Percentiles rank a stretch among this genome's conserved stretches.
Conservation (phyloP, 1,140 invertebrate genomes). For the Mercenaria mercenaria region DNA sequence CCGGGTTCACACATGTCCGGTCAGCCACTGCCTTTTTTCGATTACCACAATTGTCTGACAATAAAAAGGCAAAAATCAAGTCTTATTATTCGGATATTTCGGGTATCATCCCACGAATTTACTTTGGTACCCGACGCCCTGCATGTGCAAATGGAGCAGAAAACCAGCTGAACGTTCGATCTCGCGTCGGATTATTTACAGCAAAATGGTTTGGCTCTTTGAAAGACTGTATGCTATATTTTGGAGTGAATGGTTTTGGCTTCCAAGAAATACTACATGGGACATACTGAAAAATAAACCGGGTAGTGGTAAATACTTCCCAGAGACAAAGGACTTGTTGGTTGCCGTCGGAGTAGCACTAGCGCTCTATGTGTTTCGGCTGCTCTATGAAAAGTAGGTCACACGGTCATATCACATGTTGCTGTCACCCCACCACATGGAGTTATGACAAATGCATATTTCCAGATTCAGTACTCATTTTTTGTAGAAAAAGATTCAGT, state of each 20-base stretch:
- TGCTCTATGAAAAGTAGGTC: slow-evolving; percentile 93
- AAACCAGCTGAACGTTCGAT: slow-evolving; percentile 37
- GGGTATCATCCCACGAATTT: not conserved
- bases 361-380: slow-evolving; percentile 91
- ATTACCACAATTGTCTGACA: too few species aligned
- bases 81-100: not conserved
- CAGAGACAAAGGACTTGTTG: slow-evolving; percentile 93
- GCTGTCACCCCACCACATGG: not conserved
- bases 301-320: slow-evolving; percentile 71
- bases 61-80: not conserved
- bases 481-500: too few species aligned
- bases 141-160: not conserved
- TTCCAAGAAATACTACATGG: slow-evolving; percentile 71
- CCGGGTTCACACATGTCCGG: too few species aligned
- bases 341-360: slow-evolving; percentile 94
- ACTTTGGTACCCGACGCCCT: not conserved
- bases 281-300: slow-evolving; percentile 69
- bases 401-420: slow-evolving; percentile 2
- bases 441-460: too few species aligned
- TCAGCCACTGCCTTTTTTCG: too few species aligned
- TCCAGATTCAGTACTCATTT: too few species aligned
- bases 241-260: slow-evolving; percentile 80
- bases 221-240: slow-evolving; percentile 53
- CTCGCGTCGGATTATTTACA: slow-evolving; percentile 23
- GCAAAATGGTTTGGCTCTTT: slow-evolving; percentile 43